A percentile compares a stretch with the other conserved stretches of the same genome.
Evolutionary conservation across 2,797 vertebrate species (phyloP).

Genomic region (Naso thynnoides): DNA sequence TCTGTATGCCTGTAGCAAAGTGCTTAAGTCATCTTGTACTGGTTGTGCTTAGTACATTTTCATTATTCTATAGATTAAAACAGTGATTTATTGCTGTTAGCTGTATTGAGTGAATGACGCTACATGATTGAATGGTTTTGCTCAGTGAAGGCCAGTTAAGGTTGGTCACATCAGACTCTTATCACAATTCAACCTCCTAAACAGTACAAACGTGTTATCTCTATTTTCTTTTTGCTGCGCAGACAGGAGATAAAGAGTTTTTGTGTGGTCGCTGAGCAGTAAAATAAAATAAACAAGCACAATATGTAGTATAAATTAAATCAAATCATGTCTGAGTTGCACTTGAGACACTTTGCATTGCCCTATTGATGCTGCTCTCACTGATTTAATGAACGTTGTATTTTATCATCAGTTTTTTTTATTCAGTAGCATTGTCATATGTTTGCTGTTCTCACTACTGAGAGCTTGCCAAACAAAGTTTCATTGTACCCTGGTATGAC

Average conservation of each 20-base stretch:
- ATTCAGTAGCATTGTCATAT: too few species aligned
- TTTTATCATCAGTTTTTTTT: too few species aligned
- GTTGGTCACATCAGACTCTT: conserved; percentile 20
- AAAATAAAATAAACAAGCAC: conserved; percentile 67
- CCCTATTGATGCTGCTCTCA: too few species aligned
- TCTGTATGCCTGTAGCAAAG: conserved; percentile 17
- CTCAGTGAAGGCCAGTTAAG: conserved; percentile 27
- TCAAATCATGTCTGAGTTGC: conserved; percentile 70
- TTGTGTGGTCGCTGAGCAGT: conserved; percentile 40
- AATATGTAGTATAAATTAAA: conserved; percentile 72
- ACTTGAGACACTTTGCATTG: too few species aligned
- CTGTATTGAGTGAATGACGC: conserved; percentile 22
- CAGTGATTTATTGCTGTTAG: conserved; percentile 56
- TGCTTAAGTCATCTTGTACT: conserved; percentile 26
- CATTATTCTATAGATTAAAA: conserved; percentile 47
- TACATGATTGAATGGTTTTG: conserved; percentile 45
- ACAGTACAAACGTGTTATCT: conserved; percentile 25
- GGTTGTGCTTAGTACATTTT: conserved; percentile 49
- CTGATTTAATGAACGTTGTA: too few species aligned
- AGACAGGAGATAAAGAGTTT: conserved; percentile 47
- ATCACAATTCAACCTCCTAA: conserved; percentile 16
- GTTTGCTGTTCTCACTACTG: too few species aligned
- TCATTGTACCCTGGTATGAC: too few species aligned
- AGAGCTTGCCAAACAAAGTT: too few species aligned
- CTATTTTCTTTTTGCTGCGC: conserved; percentile 4